These are phyloP conservation scores for Regulus satrapa DNA, from an alignment of 2,113 vertebrate genomes.

Conservation along the genomic window DNA sequence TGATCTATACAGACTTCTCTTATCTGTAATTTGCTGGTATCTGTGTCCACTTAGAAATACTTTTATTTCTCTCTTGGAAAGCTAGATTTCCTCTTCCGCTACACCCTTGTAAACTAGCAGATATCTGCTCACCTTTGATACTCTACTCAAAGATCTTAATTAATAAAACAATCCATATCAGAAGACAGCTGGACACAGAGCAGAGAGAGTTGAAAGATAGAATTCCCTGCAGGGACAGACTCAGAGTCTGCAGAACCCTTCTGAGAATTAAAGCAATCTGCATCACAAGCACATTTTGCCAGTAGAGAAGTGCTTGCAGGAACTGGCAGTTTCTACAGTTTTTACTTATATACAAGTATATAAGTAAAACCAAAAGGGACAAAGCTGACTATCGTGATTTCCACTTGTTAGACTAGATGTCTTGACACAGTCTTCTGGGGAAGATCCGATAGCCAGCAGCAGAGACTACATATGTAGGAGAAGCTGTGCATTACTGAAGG, in stretches of 20 bases:
- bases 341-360: too few species aligned
- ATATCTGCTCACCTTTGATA: neutral
- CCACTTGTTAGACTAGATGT: neutral
- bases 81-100: neutral
- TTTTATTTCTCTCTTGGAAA: neutral
- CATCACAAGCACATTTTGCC: neutral
- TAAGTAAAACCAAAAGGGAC: conserved; percentile 14
- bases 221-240: neutral
- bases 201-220: neutral
- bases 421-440: neutral
- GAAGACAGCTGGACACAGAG: neutral
- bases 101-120: neutral
- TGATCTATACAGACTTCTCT: neutral
- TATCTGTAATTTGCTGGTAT: neutral
- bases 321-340: neutral
- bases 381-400: neutral
- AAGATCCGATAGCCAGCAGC: neutral
- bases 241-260: conserved; percentile 5
- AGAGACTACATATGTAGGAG: neutral
- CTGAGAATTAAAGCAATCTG: conserved; percentile 28
- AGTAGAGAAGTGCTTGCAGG: neutral
- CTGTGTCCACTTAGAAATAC: neutral
- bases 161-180: neutral
- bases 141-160: neutral
- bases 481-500: neutral